These are phyloP conservation scores for Luehdorfia chinensis DNA, from an alignment of 1,140 invertebrate genomes.

Conservation along the genomic window DNA sequence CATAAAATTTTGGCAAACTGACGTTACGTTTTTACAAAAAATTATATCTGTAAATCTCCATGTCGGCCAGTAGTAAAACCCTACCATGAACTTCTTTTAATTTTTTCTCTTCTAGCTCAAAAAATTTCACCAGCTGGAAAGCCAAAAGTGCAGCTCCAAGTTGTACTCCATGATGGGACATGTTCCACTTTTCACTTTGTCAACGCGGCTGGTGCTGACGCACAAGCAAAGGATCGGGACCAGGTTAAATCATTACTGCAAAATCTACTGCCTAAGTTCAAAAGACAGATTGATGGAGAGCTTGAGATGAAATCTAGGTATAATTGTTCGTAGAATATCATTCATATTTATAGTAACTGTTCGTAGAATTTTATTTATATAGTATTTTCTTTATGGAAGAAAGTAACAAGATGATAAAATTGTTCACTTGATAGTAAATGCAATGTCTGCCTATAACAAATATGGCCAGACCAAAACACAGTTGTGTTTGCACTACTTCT, in stretches of 20 bases:
- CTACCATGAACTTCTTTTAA: neutral
- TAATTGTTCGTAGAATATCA: too few relatives aligned
- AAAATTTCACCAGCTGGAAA: slow-evolving; percentile 99
- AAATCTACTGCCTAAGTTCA: slow-evolving; percentile 96
- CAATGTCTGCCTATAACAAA: too few relatives aligned
- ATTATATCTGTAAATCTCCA: too few relatives aligned
- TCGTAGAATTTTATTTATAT: too few relatives aligned
- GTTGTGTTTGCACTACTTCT: too few relatives aligned
- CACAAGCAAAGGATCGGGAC: slow-evolving; percentile 94
- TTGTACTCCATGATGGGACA: slow-evolving; percentile 95
- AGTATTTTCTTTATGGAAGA: too few relatives aligned
- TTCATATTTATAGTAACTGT: neutral
- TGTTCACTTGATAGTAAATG: too few relatives aligned
- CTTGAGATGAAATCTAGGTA: slow-evolving; percentile 88
- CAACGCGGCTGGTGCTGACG: slow-evolving; percentile 88
- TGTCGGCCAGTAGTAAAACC: too few relatives aligned
- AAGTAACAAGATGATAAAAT: too few relatives aligned
- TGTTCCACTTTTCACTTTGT: slow-evolving; percentile 99
- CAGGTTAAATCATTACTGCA: slow-evolving; percentile 95
- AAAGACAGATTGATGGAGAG: slow-evolving; percentile 95
- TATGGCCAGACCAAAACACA: too few relatives aligned
- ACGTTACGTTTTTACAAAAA: too few relatives aligned
- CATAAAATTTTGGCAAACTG: too few relatives aligned
- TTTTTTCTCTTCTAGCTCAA: slow-evolving; percentile 84
- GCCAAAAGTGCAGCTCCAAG: slow-evolving; percentile 98